phyloP scores from a whole-genome alignment of 2,797 vertebrate genomes.

The Gymnoscopelus microlampas region DNA sequence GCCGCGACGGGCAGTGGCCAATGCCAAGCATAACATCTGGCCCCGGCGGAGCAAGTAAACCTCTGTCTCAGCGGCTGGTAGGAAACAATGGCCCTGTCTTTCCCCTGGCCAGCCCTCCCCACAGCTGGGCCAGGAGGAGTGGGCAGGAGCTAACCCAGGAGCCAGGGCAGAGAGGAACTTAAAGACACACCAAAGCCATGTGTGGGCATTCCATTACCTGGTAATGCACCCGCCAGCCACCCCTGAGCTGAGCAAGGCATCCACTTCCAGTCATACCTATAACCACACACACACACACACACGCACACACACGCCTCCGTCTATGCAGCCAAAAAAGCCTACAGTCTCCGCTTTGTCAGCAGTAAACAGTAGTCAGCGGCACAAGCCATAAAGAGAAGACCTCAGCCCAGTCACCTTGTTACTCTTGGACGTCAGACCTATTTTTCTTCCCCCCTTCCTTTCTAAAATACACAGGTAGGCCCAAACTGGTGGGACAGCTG shows the following conservation, averaged over 20 bases:
- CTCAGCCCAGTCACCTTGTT: conserved; percentile 63
- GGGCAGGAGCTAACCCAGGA: no score
- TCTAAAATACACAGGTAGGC: conserved; percentile 68
- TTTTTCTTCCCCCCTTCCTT: conserved; percentile 54
- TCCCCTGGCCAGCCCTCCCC: conserved; percentile 11
- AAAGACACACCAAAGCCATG: conserved; percentile 21
- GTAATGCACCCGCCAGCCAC: conserved; percentile 26
- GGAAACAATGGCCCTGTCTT: conserved; percentile 63
- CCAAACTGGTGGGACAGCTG: conserved; percentile 56
- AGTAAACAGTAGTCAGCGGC: conserved; percentile 25
- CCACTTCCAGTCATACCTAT: conserved; percentile 48
- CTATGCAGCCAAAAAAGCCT: conserved; percentile 13
- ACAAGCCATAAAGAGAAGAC: conserved; percentile 57
- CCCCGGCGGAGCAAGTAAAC: conserved; percentile 28
- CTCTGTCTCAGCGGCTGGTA: conserved; percentile 51
- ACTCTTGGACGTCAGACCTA: conserved; percentile 61
- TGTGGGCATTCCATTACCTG: conserved; percentile 34
- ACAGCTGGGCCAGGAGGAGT: background rate
- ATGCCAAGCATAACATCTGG: conserved; percentile 69
- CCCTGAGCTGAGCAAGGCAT: conserved; percentile 37
- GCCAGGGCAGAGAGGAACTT: no score
- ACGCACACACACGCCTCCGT: conserved; percentile 11
- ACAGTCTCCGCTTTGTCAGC: conserved; percentile 58
- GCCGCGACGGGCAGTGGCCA: conserved; percentile 13
- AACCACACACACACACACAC: conserved; percentile 39